Conservation (phyloP, 2,888 invertebrate genomes). For the Acrocera orbiculus region DNA sequence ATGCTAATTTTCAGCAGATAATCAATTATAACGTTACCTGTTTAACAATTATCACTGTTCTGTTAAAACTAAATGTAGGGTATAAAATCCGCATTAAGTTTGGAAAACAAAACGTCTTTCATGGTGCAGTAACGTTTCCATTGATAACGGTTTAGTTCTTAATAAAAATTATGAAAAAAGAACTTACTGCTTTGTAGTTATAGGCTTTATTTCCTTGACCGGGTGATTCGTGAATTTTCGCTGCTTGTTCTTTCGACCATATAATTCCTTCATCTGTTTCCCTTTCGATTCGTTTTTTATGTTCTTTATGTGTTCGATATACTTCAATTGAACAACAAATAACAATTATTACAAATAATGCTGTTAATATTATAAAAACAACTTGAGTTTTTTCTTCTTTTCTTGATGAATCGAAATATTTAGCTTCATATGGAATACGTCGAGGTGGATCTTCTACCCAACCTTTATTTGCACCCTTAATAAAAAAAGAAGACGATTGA, state of each 20-base stretch:
- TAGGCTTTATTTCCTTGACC: constrained; percentile 29
- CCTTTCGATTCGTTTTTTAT: constrained; percentile 52
- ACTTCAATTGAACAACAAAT: constrained; percentile 54
- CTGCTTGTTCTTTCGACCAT: constrained; percentile 55
- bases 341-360: constrained; percentile 53
- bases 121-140: background rate
- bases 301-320: constrained; percentile 56
- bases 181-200: constrained; percentile 36
- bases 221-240: constrained; percentile 44
- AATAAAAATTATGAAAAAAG: background rate
- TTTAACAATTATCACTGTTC: background rate
- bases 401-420: constrained; percentile 52
- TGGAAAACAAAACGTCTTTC: too few species aligned
- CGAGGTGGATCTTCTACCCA: constrained; percentile 77
- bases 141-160: background rate
- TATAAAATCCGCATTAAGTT: too few species aligned
- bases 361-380: constrained; percentile 59
- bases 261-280: constrained; percentile 60
- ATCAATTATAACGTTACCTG: background rate
- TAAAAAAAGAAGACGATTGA: background rate
- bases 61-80: too few species aligned
- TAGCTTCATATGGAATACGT: constrained; percentile 53
- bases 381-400: constrained; percentile 68
- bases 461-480: constrained; percentile 54
- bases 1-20: too few species aligned